phyloP scores from a whole-genome alignment of 2,113 vertebrate species.

The Mungos mungo region DNA sequence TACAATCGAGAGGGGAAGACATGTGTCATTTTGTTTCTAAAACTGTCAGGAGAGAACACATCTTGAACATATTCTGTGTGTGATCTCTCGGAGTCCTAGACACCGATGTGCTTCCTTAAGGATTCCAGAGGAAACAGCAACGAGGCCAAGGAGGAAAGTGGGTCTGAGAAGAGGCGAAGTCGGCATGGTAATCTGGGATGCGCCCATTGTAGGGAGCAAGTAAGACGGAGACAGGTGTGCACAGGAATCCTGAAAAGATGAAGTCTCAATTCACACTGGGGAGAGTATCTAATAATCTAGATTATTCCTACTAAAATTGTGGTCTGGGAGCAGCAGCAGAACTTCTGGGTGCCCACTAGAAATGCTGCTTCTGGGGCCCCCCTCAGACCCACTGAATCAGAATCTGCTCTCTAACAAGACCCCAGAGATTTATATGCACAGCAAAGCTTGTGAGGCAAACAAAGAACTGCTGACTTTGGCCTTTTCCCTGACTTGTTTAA shows the following conservation, averaged over 20 bases:
- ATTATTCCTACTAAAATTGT: background rate
- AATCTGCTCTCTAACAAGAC: background rate
- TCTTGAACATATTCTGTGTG: background rate
- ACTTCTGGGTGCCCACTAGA: background rate
- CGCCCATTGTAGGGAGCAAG: background rate
- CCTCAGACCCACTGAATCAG: background rate
- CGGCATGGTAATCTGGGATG: background rate
- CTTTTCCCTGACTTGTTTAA: slow-evolving; percentile 4
- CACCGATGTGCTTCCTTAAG: background rate
- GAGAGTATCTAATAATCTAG: background rate
- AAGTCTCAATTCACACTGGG: background rate
- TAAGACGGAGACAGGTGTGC: background rate
- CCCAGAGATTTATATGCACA: background rate
- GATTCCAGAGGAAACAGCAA: background rate
- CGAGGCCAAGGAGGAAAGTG: background rate
- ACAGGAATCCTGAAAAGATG: background rate
- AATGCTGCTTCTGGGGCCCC: background rate
- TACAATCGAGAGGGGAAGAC: background rate
- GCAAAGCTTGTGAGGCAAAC: background rate
- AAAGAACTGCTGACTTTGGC: slow-evolving; percentile 6
- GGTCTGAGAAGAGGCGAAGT: background rate
- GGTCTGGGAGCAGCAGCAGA: background rate
- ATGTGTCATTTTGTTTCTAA: background rate
- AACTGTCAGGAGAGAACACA: background rate
- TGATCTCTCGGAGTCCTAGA: background rate